Conservation (phyloP, 2,888 invertebrate genomes). For the Athalia circularis region DNA sequence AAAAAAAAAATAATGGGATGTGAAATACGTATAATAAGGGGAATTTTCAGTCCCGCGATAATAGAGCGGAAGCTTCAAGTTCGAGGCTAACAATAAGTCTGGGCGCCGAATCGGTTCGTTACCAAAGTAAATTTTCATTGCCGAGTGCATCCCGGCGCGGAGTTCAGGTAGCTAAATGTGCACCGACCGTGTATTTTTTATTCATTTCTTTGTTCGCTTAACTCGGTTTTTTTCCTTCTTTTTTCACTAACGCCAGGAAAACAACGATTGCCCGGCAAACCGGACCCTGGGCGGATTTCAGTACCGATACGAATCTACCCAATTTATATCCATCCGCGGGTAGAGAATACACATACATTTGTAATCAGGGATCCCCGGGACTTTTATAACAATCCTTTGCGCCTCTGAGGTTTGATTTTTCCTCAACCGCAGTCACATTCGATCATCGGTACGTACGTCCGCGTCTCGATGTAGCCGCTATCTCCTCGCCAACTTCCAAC, state of each 20-base stretch:
- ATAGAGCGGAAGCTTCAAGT: not conserved
- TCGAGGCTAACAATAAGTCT: not conserved
- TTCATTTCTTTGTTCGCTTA: not conserved
- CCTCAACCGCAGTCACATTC: not conserved
- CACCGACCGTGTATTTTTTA: constrained; percentile 33
- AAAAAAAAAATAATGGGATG: too few relatives aligned
- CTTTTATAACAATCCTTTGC: not conserved
- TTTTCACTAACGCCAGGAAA: constrained; percentile 17
- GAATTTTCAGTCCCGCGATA: not conserved
- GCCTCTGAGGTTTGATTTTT: constrained; percentile 5
- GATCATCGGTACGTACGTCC: not conserved
- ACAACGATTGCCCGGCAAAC: constrained; percentile 22
- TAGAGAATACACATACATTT: not conserved
- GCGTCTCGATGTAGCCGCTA: constrained; percentile 17
- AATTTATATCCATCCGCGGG: constrained; percentile 3
- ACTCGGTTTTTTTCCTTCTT: not conserved
- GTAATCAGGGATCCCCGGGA: too few relatives aligned
- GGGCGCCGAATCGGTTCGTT: not conserved
- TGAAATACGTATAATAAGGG: too few relatives aligned
- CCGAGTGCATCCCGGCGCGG: constrained; percentile 21
- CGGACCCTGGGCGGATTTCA: constrained; percentile 22
- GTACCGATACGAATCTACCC: constrained; percentile 33
- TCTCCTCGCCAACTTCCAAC: constrained; percentile 21
- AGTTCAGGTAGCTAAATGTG: constrained; percentile 34
- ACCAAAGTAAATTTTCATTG: constrained; percentile 23